Conservation (phyloP, 2,113 vertebrate genomes). For the Glaucomys volans region DNA sequence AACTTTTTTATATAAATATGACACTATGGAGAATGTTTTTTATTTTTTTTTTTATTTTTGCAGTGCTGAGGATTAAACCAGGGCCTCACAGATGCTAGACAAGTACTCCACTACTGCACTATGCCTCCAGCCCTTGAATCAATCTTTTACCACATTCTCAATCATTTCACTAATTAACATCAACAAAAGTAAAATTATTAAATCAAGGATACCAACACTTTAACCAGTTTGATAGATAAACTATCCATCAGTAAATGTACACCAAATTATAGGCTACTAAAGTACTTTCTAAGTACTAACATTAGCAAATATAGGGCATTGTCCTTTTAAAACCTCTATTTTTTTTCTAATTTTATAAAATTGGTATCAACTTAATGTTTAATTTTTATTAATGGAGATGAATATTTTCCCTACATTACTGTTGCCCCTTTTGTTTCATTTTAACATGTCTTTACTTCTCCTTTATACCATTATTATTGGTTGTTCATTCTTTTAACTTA, state of each 20-base stretch:
- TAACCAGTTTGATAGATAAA: neutral
- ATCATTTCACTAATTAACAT: neutral
- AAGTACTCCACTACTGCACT: neutral
- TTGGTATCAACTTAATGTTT: neutral
- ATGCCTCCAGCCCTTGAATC: neutral
- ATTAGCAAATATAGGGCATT: neutral
- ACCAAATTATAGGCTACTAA: neutral
- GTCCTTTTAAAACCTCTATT: neutral
- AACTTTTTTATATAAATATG: neutral
- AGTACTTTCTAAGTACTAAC: too few relatives aligned
- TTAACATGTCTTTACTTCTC: neutral
- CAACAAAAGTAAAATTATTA: neutral
- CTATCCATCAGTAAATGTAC: neutral
- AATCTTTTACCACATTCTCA: neutral
- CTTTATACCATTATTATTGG: neutral
- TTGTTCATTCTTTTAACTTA: neutral
- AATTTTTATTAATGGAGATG: neutral
- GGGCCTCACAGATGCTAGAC: too few relatives aligned
- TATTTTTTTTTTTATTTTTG: neutral
- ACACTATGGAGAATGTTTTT: neutral
- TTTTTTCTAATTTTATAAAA: neutral
- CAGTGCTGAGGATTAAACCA: too few relatives aligned
- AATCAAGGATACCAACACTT: neutral
- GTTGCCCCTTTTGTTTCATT: neutral
- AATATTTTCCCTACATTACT: neutral